Conservation (phyloP, 2,888 invertebrate genomes). For the Pterostichus madidus region DNA sequence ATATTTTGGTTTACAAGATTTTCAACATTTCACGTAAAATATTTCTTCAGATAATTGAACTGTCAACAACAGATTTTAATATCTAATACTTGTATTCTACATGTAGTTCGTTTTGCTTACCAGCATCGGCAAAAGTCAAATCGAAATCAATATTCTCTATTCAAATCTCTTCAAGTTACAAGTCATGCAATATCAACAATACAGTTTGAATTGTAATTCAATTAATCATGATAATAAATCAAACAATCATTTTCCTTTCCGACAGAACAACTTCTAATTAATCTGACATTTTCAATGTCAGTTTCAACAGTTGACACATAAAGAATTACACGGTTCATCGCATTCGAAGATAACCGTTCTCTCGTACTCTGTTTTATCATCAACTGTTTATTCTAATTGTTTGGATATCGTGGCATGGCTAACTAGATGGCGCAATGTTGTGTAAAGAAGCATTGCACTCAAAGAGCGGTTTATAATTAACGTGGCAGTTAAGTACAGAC, state of each 20-base stretch:
- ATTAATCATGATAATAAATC: not conserved
- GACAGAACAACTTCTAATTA: not conserved
- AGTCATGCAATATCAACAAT: conserved; percentile 11
- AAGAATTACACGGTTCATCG: not conserved
- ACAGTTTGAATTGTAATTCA: conserved; percentile 3
- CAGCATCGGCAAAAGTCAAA: no score
- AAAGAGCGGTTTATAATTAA: conserved; percentile 33
- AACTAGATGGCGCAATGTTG: not conserved
- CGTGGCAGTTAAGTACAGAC: conserved; percentile 9
- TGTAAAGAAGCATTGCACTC: not conserved
- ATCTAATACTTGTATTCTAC: no score
- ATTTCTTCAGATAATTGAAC: no score
- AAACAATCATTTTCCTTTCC: not conserved
- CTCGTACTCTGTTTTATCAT: not conserved
- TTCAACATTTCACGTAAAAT: no score
- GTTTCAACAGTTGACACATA: not conserved
- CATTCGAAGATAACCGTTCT: not conserved
- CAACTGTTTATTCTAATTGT: conserved; percentile 22
- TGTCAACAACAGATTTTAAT: no score
- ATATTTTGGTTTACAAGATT: no score
- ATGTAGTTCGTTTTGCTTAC: no score
- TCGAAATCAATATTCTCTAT: not conserved
- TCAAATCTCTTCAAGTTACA: not conserved
- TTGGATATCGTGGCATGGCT: not conserved
- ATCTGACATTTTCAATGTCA: not conserved